phyloP scores from a whole-genome alignment of 2,113 vertebrate genomes.

The Bubo scandiacus region DNA sequence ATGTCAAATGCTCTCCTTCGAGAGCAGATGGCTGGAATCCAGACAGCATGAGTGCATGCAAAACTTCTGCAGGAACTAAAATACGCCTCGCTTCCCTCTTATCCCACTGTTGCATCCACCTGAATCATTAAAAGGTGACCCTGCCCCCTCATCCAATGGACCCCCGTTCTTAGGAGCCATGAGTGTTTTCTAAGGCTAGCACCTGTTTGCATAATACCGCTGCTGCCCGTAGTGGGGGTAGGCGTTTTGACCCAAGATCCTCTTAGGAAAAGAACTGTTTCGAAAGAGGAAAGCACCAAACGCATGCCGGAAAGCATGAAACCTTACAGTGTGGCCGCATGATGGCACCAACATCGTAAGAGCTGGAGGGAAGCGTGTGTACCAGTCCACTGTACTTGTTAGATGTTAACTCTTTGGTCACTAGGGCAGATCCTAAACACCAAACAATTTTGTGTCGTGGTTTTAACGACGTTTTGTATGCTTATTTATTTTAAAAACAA shows the following conservation, averaged over 20 bases:
- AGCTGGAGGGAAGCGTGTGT: background rate
- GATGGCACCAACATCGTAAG: background rate
- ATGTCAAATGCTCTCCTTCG: background rate
- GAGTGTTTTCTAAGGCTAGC: background rate
- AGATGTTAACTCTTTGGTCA: background rate
- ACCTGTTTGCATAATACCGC: background rate
- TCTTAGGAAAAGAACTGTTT: background rate
- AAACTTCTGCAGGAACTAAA: background rate
- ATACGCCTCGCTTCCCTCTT: background rate
- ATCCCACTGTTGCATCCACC: rapidly evolving
- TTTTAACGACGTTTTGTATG: no score
- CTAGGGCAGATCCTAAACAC: background rate
- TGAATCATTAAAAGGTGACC: background rate
- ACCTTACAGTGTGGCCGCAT: background rate
- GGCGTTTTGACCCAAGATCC: background rate
- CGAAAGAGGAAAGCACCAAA: background rate
- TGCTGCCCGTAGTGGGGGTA: rapidly evolving
- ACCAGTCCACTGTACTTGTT: rapidly evolving
- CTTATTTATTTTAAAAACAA: background rate
- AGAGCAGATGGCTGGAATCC: background rate
- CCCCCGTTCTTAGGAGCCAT: background rate
- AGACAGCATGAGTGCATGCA: rapidly evolving
- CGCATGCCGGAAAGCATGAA: background rate
- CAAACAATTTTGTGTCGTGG: no score
- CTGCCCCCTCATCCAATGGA: rapidly evolving